Conservation (phyloP, 2,113 vertebrate genomes). For the Gadus chalcogrammus region DNA sequence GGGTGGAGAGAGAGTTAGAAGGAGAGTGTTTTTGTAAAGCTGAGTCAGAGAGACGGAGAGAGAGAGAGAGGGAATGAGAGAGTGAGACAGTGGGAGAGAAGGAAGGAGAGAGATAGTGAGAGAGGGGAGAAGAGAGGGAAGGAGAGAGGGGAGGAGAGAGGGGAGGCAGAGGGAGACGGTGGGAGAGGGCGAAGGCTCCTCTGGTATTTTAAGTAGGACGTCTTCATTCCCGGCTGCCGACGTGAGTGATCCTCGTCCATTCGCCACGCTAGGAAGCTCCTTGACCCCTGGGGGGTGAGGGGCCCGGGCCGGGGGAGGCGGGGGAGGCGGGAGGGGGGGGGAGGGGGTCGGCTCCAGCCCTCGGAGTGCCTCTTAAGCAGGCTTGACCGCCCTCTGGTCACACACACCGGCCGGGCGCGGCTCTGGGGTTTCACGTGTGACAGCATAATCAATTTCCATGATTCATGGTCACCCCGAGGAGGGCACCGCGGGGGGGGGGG, state of each 20-base stretch:
- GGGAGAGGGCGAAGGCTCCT: conserved; percentile 17
- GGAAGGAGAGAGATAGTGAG: conserved; percentile 30
- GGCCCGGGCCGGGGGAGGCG: background rate
- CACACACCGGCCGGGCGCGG: conserved; percentile 63
- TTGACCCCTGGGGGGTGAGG: conserved; percentile 52
- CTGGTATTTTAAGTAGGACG: conserved; percentile 57
- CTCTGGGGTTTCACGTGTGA: conserved; percentile 68
- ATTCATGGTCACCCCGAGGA: conserved; percentile 60
- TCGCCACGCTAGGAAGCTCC: conserved; percentile 51
- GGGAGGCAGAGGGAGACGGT: conserved; percentile 4
- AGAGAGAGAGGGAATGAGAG: conserved; percentile 40
- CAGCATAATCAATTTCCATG: conserved; percentile 73
- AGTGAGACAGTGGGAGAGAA: conserved; percentile 42
- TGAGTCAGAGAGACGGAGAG: conserved; percentile 29
- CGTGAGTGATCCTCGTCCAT: conserved; percentile 61
- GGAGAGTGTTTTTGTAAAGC: too few species aligned
- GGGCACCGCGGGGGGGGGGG: background rate
- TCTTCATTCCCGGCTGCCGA: conserved; percentile 68
- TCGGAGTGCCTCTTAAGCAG: conserved; percentile 58
- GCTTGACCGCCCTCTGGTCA: conserved; percentile 70
- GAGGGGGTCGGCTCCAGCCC: too few species aligned
- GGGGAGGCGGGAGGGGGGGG: too few species aligned
- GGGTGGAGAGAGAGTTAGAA: background rate
- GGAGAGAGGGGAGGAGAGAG: background rate
- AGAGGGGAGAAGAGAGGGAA: conserved; percentile 36